phyloP scores from a whole-genome alignment of 35 echinoderm and acorn worm genomes.

The Ophioderma brevispina region DNA sequence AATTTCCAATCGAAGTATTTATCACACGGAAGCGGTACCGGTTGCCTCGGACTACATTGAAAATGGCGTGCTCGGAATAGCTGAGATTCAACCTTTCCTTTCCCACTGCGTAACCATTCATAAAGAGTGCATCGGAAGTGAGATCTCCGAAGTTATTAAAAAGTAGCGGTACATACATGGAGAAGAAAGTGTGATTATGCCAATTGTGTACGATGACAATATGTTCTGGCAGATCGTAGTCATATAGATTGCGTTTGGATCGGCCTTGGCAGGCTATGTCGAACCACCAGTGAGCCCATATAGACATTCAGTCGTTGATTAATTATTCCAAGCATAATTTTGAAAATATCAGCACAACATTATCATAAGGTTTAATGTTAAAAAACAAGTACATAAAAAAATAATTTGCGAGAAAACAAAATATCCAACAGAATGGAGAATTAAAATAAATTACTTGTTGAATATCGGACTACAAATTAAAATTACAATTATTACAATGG shows the following conservation, averaged over 20 bases:
- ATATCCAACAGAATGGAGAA: too few relatives aligned
- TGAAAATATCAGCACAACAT: too few relatives aligned
- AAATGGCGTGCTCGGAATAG: neutral
- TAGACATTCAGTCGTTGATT: neutral
- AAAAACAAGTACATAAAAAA: too few relatives aligned
- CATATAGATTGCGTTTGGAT: neutral
- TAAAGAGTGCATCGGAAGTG: neutral
- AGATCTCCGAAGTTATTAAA: neutral
- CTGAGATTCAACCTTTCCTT: neutral
- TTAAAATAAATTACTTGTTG: too few relatives aligned
- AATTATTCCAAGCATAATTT: too few relatives aligned
- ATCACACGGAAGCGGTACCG: neutral
- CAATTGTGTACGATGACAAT: neutral
- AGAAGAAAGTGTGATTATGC: neutral
- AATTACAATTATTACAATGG: too few relatives aligned
- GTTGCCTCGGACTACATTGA: neutral
- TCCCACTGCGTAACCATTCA: neutral
- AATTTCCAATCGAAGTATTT: neutral
- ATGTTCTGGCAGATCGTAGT: neutral
- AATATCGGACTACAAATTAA: too few relatives aligned
- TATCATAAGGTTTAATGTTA: too few relatives aligned
- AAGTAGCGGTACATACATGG: neutral
- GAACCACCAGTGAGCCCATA: neutral
- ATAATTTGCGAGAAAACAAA: too few relatives aligned
- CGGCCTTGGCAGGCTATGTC: neutral